Evolutionary conservation across 2,888 invertebrate species (phyloP), one percentile per base, ranked within the genome.

Genomic region (Osedax fenrisi): DNA sequence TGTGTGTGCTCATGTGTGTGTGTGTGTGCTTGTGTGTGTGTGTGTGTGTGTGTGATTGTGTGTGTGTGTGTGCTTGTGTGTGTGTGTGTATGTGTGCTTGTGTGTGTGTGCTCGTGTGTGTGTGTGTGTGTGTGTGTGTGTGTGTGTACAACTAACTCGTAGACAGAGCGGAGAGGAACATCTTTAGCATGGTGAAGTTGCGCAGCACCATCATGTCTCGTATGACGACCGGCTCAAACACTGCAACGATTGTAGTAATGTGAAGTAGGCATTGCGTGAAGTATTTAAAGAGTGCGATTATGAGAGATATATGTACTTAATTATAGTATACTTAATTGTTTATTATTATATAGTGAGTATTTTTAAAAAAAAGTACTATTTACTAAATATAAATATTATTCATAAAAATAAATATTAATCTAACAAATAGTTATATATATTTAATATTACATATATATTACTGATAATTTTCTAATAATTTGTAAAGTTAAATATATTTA

Each of bases 181-280:
- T 73, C 64, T 78, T 78, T 22, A 78, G 27, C 61, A 77, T 68
- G 1, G 76, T 75, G 70, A 78, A 75, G 17, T 76, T 74, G 17
- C 62, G 75, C 26, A 78, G 71, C 2, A 77, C 75, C 78, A 78
- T 77, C 72, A 78, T 78, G 13, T 73, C 66, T 24, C 77, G 71
- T n/a, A 78, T 62, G 27, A 76, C 61, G 3, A 66, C 72, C 1
- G 78, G 78, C 66, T 78, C 76, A 27, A 74, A 72, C 2, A 78
- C 78, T 78, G 74, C 21, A 78, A 76, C 3, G 2, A 26, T 26
- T 41, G 41, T 10, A 10, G 41, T 10, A 10, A 10, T 41, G 17
- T 41, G 17, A 41, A 10, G 17, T 10, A 17, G 41, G 10, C 41
- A 41, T 41, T 41, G 41, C 17, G 10, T 10, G 5, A 10, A 41